These are phyloP conservation scores for Caenorhabditis uteleia DNA, from an alignment of 2,888 invertebrate species.

Conservation along the genomic window DNA sequence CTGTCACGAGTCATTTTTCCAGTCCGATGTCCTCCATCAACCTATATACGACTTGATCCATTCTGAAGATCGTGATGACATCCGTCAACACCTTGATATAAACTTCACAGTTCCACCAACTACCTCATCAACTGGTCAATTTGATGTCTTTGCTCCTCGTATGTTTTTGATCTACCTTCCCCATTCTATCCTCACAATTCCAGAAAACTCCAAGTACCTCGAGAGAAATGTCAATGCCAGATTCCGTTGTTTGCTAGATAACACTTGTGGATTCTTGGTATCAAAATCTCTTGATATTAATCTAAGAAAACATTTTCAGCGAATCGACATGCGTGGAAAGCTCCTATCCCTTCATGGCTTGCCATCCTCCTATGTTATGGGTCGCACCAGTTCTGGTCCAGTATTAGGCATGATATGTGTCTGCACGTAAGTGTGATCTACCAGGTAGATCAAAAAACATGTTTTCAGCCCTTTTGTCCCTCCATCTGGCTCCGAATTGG, in stretches of 20 bases:
- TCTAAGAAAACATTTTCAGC: conserved; percentile 74
- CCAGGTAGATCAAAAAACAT: background rate
- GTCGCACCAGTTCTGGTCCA: conserved; percentile 31
- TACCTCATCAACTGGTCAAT: background rate
- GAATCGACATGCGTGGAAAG: conserved; percentile 94
- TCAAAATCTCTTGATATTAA: conserved; percentile 69
- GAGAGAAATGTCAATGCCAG: conserved; percentile 97
- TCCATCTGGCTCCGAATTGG: conserved; percentile 87
- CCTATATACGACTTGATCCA: conserved; percentile 98
- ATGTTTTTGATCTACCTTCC: no score
- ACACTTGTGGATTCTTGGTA: conserved; percentile 98
- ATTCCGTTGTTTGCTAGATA: conserved; percentile 96
- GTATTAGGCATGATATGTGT: conserved; percentile 89
- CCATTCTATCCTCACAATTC: no score
- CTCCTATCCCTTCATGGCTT: conserved; percentile 95
- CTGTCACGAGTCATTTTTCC: conserved; percentile 71
- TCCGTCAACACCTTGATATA: conserved; percentile 57
- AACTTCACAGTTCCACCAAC: conserved; percentile 36
- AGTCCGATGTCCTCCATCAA: conserved; percentile 99
- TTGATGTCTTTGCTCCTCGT: background rate
- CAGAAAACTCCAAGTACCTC: conserved; percentile 71
- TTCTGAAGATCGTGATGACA: conserved; percentile 97
- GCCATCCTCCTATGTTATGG: conserved; percentile 71
- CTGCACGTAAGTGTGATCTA: conserved; percentile 77
- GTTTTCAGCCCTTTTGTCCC: conserved; percentile 85